A percentile compares a stretch with the other conserved stretches of the same genome.
These are phyloP conservation scores for Pseudocheirus occidentalis DNA, from an alignment of 2,797 vertebrate species.

Conservation along the genomic window DNA sequence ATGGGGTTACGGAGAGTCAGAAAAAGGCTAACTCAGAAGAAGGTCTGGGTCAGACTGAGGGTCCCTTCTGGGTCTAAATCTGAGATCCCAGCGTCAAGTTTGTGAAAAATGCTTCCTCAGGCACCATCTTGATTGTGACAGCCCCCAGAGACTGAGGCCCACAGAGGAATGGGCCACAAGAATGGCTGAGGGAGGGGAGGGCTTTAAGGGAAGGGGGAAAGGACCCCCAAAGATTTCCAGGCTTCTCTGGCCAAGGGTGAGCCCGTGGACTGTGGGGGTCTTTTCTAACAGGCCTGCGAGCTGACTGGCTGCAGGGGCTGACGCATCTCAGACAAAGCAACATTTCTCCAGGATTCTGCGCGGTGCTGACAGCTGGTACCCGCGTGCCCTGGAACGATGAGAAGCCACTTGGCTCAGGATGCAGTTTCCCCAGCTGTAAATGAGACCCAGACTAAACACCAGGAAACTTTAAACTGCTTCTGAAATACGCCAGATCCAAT, in stretches of 20 bases:
- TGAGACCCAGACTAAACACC: neutral
- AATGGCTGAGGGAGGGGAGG: neutral
- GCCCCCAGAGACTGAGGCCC: neutral
- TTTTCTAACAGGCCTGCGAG: neutral
- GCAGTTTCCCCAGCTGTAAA: neutral
- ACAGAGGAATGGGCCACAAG: neutral
- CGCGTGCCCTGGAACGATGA: neutral
- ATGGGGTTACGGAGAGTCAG: neutral
- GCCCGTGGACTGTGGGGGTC: neutral
- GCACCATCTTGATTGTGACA: neutral
- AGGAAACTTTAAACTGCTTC: conserved; percentile 5
- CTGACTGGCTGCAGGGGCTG: neutral
- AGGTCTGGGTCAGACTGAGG: neutral
- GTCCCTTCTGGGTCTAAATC: neutral
- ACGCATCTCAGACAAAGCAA: neutral
- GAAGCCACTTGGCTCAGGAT: neutral
- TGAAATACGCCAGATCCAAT: neutral
- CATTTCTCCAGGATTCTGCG: neutral
- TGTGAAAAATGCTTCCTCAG: neutral
- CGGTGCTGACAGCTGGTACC: neutral
- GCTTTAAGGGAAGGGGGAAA: neutral
- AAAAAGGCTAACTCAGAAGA: neutral
- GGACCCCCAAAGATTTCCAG: neutral
- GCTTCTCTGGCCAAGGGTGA: neutral
- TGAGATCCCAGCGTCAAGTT: neutral